These are phyloP conservation scores for Drosophila robusta DNA, from an alignment of 2,888 invertebrate genomes.

Conservation along the genomic window DNA sequence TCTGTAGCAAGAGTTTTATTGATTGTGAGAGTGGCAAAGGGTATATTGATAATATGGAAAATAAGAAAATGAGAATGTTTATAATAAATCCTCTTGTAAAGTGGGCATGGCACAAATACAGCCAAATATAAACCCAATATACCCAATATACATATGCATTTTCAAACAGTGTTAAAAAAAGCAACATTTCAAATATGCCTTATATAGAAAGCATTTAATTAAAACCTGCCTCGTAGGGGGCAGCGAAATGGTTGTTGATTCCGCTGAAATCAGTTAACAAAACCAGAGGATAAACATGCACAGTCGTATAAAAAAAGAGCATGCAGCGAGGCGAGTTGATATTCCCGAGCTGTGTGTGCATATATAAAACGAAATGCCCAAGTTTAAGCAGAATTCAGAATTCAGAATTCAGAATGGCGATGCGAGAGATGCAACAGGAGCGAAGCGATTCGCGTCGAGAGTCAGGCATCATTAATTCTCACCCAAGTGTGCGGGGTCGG, in stretches of 20 bases:
- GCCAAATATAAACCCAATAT: too few species aligned
- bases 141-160: too few species aligned
- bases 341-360: not conserved
- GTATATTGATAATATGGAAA: too few species aligned
- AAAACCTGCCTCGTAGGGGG: constrained; percentile 38
- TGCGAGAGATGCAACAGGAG: constrained; percentile 20
- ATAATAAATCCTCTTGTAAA: too few species aligned
- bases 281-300: constrained; percentile 17
- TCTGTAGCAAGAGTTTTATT: too few species aligned
- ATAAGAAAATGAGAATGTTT: too few species aligned
- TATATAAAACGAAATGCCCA: constrained; percentile 43
- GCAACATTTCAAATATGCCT: constrained; percentile 34
- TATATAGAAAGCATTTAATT: constrained; percentile 64
- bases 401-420: constrained; percentile 48
- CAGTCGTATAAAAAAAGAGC: constrained; percentile 22
- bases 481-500: constrained; percentile 68
- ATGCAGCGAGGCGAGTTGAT: constrained; percentile 17
- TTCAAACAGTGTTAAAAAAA: not conserved
- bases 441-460: constrained; percentile 21
- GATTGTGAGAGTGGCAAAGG: too few species aligned
- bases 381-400: constrained; percentile 72
- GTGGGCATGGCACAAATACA: too few species aligned
- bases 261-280: constrained; percentile 72
- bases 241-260: constrained; percentile 16
- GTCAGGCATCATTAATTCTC: constrained; percentile 77